These are phyloP conservation scores for Glyptemys insculpta DNA, from an alignment of 2,797 vertebrate genomes.

Conservation along the genomic window DNA sequence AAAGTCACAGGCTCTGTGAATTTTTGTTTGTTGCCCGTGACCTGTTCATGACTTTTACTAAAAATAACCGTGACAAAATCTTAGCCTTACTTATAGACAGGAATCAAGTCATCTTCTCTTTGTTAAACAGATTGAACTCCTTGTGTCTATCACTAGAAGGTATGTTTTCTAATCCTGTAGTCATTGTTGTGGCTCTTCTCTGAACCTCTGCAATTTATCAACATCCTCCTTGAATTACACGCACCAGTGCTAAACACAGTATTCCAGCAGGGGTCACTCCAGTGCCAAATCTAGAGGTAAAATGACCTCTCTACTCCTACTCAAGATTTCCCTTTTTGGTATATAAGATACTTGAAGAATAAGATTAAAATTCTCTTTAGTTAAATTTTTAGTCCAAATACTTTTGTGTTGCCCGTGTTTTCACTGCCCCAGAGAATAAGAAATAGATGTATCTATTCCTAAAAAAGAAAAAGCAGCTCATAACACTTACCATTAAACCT, in stretches of 20 bases:
- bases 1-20: no score
- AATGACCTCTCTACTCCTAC: background rate
- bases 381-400: background rate
- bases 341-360: background rate
- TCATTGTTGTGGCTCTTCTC: background rate
- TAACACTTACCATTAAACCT: background rate
- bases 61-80: no score
- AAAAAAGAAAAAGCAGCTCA: fast-evolving
- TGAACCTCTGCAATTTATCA: background rate
- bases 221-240: background rate
- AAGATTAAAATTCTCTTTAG: background rate
- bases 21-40: no score
- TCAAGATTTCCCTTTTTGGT: background rate
- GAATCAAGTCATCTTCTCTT: no score
- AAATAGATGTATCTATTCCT: background rate
- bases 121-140: no score
- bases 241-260: background rate
- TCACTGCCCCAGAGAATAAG: background rate
- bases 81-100: no score
- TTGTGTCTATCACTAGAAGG: no score
- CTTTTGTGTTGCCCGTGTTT: background rate
- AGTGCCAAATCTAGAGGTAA: background rate
- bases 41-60: no score
- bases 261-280: background rate
- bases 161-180: background rate